Percentiles rank a stretch among this genome's conserved stretches.
These are phyloP conservation scores for Rhagonycha fulva DNA, from an alignment of 2,888 invertebrate genomes.

Conservation along the genomic window DNA sequence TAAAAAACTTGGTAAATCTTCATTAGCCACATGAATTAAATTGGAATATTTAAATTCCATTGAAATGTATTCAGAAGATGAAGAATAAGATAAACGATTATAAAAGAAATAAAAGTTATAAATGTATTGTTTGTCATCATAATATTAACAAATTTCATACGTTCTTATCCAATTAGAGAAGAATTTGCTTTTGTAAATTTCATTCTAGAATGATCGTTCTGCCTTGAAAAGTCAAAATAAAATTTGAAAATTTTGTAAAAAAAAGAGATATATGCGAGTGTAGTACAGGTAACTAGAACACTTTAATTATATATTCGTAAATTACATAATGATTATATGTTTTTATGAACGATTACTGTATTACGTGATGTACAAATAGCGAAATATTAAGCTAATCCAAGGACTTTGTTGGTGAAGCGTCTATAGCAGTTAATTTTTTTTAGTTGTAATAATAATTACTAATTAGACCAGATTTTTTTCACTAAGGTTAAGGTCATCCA, in stretches of 20 bases:
- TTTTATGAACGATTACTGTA: constrained; percentile 26
- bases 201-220: not conserved
- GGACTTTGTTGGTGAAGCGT: constrained; percentile 22
- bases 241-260: not conserved
- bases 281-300: constrained; percentile 10
- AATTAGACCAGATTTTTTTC: constrained; percentile 11
- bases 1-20: not conserved
- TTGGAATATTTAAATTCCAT: not conserved
- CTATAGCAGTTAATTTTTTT: constrained; percentile 20
- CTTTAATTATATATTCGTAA: constrained; percentile 25
- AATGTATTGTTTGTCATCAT: not conserved
- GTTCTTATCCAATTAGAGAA: not conserved
- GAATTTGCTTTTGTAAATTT: not conserved
- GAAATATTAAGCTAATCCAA: constrained; percentile 27
- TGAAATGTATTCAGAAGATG: not conserved
- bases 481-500: constrained; percentile 22
- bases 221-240: too few relatives aligned
- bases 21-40: not conserved
- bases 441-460: constrained; percentile 18
- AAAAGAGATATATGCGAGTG: not conserved
- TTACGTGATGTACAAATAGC: constrained; percentile 30
- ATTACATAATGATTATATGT: constrained; percentile 29
- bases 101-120: not conserved
- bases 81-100: not conserved
- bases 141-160: not conserved